Evolutionary conservation across 2,113 vertebrate species (phyloP), one percentile per base, ranked within the genome.

Genomic region (Dromiciops gliroides): DNA sequence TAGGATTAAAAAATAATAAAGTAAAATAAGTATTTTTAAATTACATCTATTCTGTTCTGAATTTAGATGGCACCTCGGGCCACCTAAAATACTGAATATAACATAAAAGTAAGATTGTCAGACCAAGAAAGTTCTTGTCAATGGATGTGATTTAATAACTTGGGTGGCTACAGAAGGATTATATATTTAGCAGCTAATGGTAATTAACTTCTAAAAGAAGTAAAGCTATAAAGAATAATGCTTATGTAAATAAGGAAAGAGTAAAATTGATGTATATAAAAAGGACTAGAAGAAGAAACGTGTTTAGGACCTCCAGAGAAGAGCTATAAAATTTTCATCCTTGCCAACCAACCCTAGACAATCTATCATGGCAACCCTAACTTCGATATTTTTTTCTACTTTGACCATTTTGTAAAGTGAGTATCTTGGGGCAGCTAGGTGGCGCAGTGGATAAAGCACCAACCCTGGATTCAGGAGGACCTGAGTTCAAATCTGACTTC

Each of bases 21-120:
- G 98, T 97, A 98, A 95, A 98, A 98, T 98, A n/a, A 97, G 91
- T 95, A 95, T 95, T 97, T 95, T 50, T 94, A 98, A 97, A 98
- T 96, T 97, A 98, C 96, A 97, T 95, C 97, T 97, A 98, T 97
- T 98, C 98, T 98, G 97, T 98, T 97, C 95, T 98, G 94, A 97
- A 97, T 95, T 97, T 96, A 97, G 96, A 97, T 95, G 94, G 95
- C 51, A 96, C 95, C 97, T 98, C 93, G 97, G 96, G 96, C 94
- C 98, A 97, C 94, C 75, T 47, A 89, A 98, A 98, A 96, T 95
- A 97, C 93, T 16, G 0, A 93, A 95, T 92, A 91, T 94, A 97
- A 95, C 3, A 37, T 93, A 98, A 97, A 96, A 95, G 56, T 92
- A 96, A 94, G 95, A 94, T 94, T 94, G 56, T 95, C 97, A 96